A percentile compares a stretch with the other conserved stretches of the same genome.
These are phyloP conservation scores for Watsonalla cultraria DNA, from an alignment of 2,888 invertebrate genomes.

Conservation along the genomic window DNA sequence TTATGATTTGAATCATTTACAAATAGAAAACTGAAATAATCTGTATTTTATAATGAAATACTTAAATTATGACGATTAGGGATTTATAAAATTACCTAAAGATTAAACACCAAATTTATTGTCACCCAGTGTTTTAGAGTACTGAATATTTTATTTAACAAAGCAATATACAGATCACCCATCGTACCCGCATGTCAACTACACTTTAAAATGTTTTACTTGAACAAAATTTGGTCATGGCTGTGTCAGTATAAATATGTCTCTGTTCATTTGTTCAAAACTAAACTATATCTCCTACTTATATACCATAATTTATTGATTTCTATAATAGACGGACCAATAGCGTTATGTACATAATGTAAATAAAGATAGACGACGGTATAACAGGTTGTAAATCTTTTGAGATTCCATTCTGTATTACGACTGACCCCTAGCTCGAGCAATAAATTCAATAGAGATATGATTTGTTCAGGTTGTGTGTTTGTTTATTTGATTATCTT, in stretches of 20 bases:
- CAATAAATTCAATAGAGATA: neutral
- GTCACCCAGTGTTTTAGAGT: no score
- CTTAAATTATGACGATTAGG: constrained; percentile 21
- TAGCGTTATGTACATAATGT: constrained; percentile 72
- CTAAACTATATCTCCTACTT: constrained; percentile 2
- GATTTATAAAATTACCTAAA: constrained; percentile 15
- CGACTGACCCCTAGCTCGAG: constrained; percentile 34
- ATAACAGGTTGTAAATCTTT: constrained; percentile 57
- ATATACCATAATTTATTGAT: constrained; percentile 25
- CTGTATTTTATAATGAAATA: constrained; percentile 24
- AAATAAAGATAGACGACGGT: constrained; percentile 60
- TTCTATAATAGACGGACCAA: constrained; percentile 74
- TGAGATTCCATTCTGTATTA: constrained; percentile 34
- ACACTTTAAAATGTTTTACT: no score
- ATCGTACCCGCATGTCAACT: constrained; percentile 11
- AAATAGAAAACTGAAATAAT: constrained; percentile 27
- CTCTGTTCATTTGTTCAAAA: constrained; percentile 2
- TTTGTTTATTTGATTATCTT: neutral
- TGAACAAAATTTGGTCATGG: no score
- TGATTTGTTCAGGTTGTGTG: neutral
- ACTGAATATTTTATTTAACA: constrained; percentile 27
- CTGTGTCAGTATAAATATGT: neutral
- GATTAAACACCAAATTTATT: constrained; percentile 41
- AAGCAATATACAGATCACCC: constrained; percentile 41
- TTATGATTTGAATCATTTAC: constrained; percentile 1